Evolutionary conservation across 2,888 invertebrate species (phyloP).

Genomic region (Allophyes oxyacanthae): DNA sequence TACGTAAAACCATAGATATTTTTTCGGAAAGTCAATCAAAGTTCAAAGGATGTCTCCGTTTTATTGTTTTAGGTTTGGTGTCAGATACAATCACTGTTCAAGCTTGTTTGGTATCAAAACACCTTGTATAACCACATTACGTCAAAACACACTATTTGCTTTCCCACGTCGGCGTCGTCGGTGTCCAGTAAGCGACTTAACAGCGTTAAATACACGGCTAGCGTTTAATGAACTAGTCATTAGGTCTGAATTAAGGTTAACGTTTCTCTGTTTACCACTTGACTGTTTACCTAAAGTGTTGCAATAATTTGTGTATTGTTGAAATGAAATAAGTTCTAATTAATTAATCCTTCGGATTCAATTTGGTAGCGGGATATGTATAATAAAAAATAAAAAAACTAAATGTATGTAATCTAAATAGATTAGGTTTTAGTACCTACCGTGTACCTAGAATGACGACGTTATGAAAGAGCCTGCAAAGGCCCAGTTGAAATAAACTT

Average conservation of each 20-base stretch:
- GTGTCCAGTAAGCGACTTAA: slow-evolving; percentile 49
- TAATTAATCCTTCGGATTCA: slow-evolving; percentile 6
- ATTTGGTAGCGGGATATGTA: too few species aligned
- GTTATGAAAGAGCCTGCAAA: too few species aligned
- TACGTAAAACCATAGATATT: too few species aligned
- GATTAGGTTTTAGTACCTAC: too few species aligned
- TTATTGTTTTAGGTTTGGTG: slow-evolving; percentile 6
- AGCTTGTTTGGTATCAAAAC: slow-evolving; percentile 24
- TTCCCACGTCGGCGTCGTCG: slow-evolving; percentile 65
- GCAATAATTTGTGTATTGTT: slow-evolving; percentile 34
- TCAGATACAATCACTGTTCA: slow-evolving; percentile 13
- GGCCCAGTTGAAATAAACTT: too few species aligned
- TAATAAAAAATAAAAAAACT: too few species aligned
- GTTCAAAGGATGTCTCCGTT: background rate
- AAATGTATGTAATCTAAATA: too few species aligned
- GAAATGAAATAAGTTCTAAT: slow-evolving; percentile 25
- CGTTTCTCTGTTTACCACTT: slow-evolving; percentile 33
- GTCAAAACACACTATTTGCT: slow-evolving; percentile 59
- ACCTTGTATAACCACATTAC: slow-evolving; percentile 32
- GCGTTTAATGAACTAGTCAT: slow-evolving; percentile 72
- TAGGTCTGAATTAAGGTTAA: slow-evolving; percentile 56
- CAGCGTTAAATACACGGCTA: slow-evolving; percentile 69
- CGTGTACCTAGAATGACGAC: too few species aligned
- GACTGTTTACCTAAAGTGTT: slow-evolving; percentile 41
- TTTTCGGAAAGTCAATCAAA: background rate